phyloP scores from a whole-genome alignment of 2,113 vertebrate genomes.

The Podarcis cretensis region DNA sequence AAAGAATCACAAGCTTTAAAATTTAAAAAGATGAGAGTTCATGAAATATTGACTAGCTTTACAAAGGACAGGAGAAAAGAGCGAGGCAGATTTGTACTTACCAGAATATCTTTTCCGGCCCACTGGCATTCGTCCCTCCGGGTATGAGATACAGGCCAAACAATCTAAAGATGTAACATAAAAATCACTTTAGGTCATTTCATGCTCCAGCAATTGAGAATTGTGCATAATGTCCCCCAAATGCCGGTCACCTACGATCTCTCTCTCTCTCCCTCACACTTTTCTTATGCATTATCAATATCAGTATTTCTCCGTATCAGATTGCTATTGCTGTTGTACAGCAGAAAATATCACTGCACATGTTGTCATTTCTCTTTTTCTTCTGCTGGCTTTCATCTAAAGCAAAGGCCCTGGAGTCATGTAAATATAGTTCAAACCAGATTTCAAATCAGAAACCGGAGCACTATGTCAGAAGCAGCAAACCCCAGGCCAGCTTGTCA shows the following conservation, averaged over 20 bases:
- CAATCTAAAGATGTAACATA: slow-evolving; percentile 84
- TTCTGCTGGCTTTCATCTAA: neutral
- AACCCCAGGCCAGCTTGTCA: neutral
- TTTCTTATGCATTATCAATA: neutral
- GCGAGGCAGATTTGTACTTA: slow-evolving; percentile 78
- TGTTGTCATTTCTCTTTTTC: neutral
- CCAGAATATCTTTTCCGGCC: slow-evolving; percentile 96
- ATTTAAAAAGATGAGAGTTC: slow-evolving; percentile 51
- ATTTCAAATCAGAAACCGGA: neutral
- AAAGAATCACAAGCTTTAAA: slow-evolving; percentile 24
- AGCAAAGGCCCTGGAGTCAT: neutral
- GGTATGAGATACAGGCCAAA: slow-evolving; percentile 90
- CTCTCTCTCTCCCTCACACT: neutral
- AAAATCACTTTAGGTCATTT: slow-evolving; percentile 63
- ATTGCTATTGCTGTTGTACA: neutral
- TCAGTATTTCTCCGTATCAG: neutral
- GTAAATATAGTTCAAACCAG: neutral
- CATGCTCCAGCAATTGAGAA: slow-evolving; percentile 49
- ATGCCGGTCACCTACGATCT: neutral
- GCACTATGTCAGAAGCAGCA: neutral
- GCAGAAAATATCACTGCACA: slow-evolving; percentile 2
- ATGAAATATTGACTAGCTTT: slow-evolving; percentile 66
- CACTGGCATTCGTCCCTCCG: slow-evolving; percentile 97
- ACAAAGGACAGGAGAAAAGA: neutral
- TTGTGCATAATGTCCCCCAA: slow-evolving; percentile 21